phyloP scores from a whole-genome alignment of 2,797 vertebrate species.

The Callimico goeldii region DNA sequence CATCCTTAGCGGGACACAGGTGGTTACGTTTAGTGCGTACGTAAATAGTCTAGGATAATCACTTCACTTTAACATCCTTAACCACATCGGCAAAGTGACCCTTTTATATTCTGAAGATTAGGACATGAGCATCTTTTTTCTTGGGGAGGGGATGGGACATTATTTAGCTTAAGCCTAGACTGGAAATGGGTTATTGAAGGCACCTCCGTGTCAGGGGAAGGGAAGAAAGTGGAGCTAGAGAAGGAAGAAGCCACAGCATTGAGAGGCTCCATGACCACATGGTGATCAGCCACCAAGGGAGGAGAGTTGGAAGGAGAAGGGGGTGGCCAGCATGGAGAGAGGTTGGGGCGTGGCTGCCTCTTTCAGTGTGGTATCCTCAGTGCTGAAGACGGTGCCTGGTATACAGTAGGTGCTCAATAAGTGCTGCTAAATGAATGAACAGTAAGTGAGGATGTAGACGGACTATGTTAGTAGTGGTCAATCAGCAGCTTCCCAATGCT shows the following conservation, averaged over 20 bases:
- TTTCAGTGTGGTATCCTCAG: fast-evolving
- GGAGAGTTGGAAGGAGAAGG: fast-evolving
- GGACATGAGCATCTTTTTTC: fast-evolving
- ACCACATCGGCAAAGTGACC: neutral
- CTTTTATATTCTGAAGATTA: fast-evolving
- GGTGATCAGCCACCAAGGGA: fast-evolving
- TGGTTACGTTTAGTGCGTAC: fast-evolving
- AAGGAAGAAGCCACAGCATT: neutral
- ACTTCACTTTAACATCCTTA: neutral
- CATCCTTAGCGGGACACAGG: neutral
- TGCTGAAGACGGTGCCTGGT: neutral
- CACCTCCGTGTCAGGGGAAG: fast-evolving
- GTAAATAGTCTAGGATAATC: neutral
- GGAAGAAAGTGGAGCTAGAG: neutral
- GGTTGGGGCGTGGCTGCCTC: no score
- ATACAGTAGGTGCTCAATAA: fast-evolving
- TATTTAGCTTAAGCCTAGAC: neutral
- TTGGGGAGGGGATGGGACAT: fast-evolving
- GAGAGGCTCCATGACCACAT: fast-evolving
- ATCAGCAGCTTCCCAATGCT: neutral
- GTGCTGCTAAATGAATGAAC: fast-evolving
- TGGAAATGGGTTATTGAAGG: neutral
- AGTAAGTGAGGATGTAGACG: fast-evolving
- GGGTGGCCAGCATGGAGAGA: neutral
- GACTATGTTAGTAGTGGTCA: fast-evolving